Conservation (phyloP, 2,888 invertebrate species). For the Sarcophaga variegata region DNA sequence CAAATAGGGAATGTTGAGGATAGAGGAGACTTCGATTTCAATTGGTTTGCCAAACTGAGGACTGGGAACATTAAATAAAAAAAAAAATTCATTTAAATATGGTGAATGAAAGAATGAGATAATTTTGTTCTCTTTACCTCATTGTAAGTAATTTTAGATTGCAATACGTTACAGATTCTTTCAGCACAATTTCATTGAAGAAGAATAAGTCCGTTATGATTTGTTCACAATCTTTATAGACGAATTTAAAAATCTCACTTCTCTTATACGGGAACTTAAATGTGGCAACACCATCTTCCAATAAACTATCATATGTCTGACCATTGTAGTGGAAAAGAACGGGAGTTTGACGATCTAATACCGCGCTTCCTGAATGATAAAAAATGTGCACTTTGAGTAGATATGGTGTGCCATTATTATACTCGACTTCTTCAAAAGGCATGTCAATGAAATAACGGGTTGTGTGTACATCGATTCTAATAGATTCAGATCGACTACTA, state of each 20-base stretch:
- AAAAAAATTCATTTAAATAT: background rate
- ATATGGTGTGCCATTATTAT: slow-evolving; percentile 30
- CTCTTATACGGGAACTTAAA: slow-evolving; percentile 83
- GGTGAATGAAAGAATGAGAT: background rate
- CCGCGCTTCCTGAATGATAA: slow-evolving; percentile 14
- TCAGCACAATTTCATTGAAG: background rate
- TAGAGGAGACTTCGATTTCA: slow-evolving; percentile 31
- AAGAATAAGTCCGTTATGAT: background rate
- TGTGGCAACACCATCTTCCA: slow-evolving; percentile 86
- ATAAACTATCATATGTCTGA: slow-evolving; percentile 75
- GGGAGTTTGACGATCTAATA: slow-evolving; percentile 20
- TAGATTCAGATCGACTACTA: background rate
- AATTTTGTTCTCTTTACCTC: slow-evolving; percentile 84
- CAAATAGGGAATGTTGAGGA: slow-evolving; percentile 31
- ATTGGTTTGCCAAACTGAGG: slow-evolving; percentile 19
- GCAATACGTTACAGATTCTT: background rate
- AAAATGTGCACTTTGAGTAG: slow-evolving; percentile 28
- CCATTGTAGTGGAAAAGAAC: slow-evolving; percentile 77
- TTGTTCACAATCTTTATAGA: slow-evolving; percentile 9
- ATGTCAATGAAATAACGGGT: slow-evolving; percentile 22
- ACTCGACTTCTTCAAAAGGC: slow-evolving; percentile 24
- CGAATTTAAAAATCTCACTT: background rate
- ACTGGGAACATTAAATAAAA: background rate
- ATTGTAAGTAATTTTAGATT: slow-evolving; percentile 76
- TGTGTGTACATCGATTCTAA: background rate